Evolutionary conservation across 2,888 invertebrate genomes (phyloP), one percentile per base, ranked within the genome.

Genomic region (Liposcelis brunnea): DNA sequence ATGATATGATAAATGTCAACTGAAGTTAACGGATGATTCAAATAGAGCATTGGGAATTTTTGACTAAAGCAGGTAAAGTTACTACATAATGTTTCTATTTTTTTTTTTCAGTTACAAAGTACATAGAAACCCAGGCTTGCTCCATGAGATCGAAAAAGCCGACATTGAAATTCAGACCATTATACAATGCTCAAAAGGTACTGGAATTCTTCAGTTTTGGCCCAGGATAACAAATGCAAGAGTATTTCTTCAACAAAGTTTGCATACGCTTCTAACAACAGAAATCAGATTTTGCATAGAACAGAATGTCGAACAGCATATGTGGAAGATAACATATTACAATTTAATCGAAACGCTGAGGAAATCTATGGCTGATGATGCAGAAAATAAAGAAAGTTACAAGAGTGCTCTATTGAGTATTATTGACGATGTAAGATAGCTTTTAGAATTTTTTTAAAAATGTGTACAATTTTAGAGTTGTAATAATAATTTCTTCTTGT

Each of bases 271-370:
- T 8, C 62, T 87, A 10, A 67, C 79, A 56, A 74, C 77, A 36
- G 86, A 91, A 62, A 71, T 90, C 47, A 86, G 85, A 61, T 85
- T 87, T 60, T 84, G 87, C 54, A 82, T 85, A 58, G 72, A 78
- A 35, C 81, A 86, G 57, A 87, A 89, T 58, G 76, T 89, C 7
- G 93, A 93, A 57, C 82, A 84, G 56, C 78, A 83, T 58, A 77
- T 93, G 61, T 93, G 93, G 93, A 90, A 89, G 62, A 74, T 87
- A 49, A 69, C 87, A 2, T 93, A 83, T 61, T 83, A 93, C 59
- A 81, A 81, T 59, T 77, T 87, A 50, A 86, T 91, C 52, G 90
- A 91, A 62, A 70, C 79, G 52, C 67, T 87, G 53, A 70, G 86
- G 52, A 81, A 80, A 59, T 73, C 71, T 51, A 72, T 77, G 56